phyloP scores from a whole-genome alignment of 2,888 invertebrate species.

The Acronicta psi region DNA sequence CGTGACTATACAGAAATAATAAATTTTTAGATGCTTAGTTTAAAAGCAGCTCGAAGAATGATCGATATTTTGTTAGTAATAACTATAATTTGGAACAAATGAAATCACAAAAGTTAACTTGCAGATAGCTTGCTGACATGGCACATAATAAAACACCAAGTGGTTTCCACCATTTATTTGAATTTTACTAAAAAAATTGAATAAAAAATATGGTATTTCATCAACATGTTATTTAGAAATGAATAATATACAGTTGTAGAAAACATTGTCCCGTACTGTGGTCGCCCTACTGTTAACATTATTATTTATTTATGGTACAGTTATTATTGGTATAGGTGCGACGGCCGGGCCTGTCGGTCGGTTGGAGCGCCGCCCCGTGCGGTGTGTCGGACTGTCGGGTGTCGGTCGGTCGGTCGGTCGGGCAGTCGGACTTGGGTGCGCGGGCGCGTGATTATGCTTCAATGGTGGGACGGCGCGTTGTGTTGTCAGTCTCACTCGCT shows the following conservation, averaged over 20 bases:
- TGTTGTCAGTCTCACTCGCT: conserved; percentile 86
- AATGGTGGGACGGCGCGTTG: conserved; percentile 60
- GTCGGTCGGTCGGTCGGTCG: conserved; percentile 23
- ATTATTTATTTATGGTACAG: conserved; percentile 64
- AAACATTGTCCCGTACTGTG: conserved; percentile 70
- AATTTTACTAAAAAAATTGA: conserved; percentile 89
- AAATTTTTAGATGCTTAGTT: no score
- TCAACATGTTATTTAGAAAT: conserved; percentile 87
- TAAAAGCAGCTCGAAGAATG: no score
- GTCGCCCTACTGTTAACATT: conserved; percentile 65
- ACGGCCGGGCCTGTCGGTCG: conserved; percentile 44
- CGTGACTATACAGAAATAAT: no score
- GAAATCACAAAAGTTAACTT: conserved; percentile 41
- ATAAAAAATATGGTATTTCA: conserved; percentile 89
- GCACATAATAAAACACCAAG: conserved; percentile 45
- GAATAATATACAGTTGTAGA: conserved; percentile 86
- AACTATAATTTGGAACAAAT: conserved; percentile 35
- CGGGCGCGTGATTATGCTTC: conserved; percentile 53
- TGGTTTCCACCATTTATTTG: conserved; percentile 87
- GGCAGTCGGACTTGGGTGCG: conserved; percentile 37
- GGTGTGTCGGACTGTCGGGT: conserved; percentile 35
- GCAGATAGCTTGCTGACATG: conserved; percentile 31
- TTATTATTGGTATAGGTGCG: conserved; percentile 56
- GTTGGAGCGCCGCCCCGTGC: conserved; percentile 50
- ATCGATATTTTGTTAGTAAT: no score